These are phyloP conservation scores for Tapirus terrestris DNA, from an alignment of 2,113 vertebrate species.

Conservation along the genomic window DNA sequence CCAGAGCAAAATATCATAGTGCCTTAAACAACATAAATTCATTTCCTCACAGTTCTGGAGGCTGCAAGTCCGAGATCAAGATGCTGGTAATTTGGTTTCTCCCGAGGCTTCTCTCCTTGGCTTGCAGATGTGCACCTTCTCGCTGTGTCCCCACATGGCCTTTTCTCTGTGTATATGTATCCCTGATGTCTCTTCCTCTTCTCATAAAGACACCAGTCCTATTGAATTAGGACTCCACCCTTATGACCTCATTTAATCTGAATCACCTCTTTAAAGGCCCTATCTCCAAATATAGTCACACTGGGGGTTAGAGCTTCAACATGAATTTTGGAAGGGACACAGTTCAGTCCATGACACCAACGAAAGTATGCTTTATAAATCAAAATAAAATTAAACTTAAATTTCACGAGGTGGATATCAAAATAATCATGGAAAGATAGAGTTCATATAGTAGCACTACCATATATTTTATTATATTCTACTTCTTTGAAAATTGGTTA, in stretches of 20 bases:
- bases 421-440: neutral
- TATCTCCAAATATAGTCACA: neutral
- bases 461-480: neutral
- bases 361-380: neutral
- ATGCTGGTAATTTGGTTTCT: neutral
- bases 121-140: neutral
- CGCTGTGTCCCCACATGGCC: neutral
- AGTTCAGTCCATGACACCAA: neutral
- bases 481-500: neutral
- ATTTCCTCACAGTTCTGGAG: neutral
- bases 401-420: neutral
- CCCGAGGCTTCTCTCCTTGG: neutral
- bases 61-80: neutral
- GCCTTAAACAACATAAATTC: neutral
- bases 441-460: neutral
- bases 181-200: neutral
- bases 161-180: neutral
- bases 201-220: neutral
- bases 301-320: neutral
- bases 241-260: neutral
- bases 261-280: neutral
- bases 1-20: neutral
- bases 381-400: constrained; percentile 25
- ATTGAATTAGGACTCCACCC: neutral
- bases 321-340: neutral